Base-by-base conservation (phyloP, 2,797 vertebrate genomes). In the Ceyx erithaca region DNA sequence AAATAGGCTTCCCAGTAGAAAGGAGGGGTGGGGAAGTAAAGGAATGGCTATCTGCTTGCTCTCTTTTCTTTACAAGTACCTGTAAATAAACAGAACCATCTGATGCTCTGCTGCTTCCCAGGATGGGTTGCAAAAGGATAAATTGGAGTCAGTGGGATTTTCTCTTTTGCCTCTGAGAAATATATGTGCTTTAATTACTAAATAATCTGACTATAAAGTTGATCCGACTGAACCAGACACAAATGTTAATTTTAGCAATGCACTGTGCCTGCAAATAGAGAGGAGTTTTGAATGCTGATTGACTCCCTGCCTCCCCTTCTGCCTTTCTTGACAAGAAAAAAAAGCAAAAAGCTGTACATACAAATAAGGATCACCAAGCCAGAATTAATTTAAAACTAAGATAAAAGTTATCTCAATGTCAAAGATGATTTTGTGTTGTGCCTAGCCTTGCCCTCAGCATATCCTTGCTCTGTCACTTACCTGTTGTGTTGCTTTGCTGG, bases 1-100 rank as follows among this genome's bases (percentile, higher is more conserved):
- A 94, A 96, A 91, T 64, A 80, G 49, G 64, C 54, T 91, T 59
- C 72, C 58, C 69, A 43, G 82, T 51, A 92, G 78, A 89, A 93
- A 85, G 43, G 4, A 4, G 43, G 5, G 2, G 9, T 20, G 40
- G 23, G 10, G 26, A 16, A 59, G 76, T 40, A 68, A 63, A 70
- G 52, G 40, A 66, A 86, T 48, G 51, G n/a, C 9, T 66, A 10
- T 51, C 43, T 69, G 20, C 33, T 59, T 48, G 70, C 11, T 54
- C 21, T 59, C 18, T 48, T 5, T 46, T 59, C 18, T 48, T 5
- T 46, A 17, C 12, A 19, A 12, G 16, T n/a, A 22, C 45, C 26
- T 12, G 15, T 55, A 69, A 92, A 69, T 55, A 87, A 81, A 52
- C 43, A 80, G 31, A 75, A 7, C 8, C 40, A 70, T 59, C 25